phyloP scores from a whole-genome alignment of 2,113 vertebrate genomes.

The Puffinus mauretanicus region DNA sequence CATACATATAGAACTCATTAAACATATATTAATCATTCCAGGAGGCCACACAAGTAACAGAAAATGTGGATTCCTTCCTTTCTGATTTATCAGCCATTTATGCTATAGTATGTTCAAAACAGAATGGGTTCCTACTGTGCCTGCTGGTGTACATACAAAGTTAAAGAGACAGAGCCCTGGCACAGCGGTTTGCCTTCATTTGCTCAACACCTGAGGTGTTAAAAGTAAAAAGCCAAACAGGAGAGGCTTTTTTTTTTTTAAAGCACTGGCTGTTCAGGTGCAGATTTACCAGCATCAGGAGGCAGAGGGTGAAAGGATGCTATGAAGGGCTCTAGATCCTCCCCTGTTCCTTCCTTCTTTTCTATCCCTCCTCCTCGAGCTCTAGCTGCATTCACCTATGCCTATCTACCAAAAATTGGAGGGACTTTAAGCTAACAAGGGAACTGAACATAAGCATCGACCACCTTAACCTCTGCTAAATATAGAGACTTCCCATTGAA shows the following conservation, averaged over 20 bases:
- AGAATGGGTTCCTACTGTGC: conserved; percentile 9
- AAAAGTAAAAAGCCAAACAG: neutral
- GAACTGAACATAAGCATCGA: neutral
- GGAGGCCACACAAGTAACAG: neutral
- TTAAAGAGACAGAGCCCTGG: conserved; percentile 28
- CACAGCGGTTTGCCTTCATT: conserved; percentile 10
- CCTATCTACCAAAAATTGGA: neutral
- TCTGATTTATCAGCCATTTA: neutral
- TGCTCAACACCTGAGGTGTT: neutral
- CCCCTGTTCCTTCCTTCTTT: neutral
- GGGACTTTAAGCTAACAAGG: neutral
- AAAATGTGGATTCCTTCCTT: neutral
- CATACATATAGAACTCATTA: neutral
- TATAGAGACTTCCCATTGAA: neutral
- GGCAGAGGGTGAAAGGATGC: neutral
- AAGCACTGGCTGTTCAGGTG: neutral
- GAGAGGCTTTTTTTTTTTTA: neutral
- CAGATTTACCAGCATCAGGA: neutral
- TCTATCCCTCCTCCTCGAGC: neutral
- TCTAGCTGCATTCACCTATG: neutral
- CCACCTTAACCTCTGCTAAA: neutral
- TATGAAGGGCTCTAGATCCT: neutral
- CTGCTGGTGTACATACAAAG: neutral
- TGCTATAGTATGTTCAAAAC: neutral
- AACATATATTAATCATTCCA: neutral